Evolutionary conservation across 2,888 invertebrate species (phyloP).

Genomic region (Papilio protenor): DNA sequence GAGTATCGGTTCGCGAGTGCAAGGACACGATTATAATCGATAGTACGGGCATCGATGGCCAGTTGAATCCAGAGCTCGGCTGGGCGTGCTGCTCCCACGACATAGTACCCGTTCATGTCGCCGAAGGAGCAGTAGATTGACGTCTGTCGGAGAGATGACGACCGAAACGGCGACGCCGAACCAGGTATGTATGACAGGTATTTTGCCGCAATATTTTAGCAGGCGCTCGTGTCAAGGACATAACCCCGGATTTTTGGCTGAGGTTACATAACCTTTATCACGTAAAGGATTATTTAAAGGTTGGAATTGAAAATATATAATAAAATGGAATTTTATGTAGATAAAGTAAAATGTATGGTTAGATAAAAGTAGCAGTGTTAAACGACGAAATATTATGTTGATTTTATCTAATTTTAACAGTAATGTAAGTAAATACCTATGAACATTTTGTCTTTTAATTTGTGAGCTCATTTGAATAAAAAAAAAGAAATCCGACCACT

Average conservation of each 20-base stretch:
- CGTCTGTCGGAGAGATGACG: conserved; percentile 76
- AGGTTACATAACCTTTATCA: conserved; percentile 47
- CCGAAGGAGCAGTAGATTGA: conserved; percentile 72
- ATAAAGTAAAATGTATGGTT: not conserved
- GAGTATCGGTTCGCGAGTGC: conserved; percentile 56
- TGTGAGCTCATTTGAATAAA: no score
- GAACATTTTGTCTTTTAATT: no score
- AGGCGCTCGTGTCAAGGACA: conserved; percentile 54
- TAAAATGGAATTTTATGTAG: not conserved
- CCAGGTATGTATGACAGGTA: conserved; percentile 63
- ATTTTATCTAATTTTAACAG: no score
- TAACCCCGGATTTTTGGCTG: conserved; percentile 43
- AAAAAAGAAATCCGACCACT: no score
- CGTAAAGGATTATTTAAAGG: not conserved
- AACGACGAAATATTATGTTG: no score
- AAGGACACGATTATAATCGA: conserved; percentile 68
- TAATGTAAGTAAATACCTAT: no score
- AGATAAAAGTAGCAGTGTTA: no score
- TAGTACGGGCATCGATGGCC: conserved; percentile 59
- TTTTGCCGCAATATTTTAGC: conserved; percentile 50
- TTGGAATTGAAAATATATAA: not conserved
- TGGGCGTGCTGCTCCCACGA: conserved; percentile 64
- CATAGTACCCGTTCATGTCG: conserved; percentile 75
- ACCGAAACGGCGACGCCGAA: conserved; percentile 82
- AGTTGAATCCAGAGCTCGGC: conserved; percentile 50